phyloP scores from a whole-genome alignment of 2,113 vertebrate species.

The Cyanoramphus novaezelandiae region DNA sequence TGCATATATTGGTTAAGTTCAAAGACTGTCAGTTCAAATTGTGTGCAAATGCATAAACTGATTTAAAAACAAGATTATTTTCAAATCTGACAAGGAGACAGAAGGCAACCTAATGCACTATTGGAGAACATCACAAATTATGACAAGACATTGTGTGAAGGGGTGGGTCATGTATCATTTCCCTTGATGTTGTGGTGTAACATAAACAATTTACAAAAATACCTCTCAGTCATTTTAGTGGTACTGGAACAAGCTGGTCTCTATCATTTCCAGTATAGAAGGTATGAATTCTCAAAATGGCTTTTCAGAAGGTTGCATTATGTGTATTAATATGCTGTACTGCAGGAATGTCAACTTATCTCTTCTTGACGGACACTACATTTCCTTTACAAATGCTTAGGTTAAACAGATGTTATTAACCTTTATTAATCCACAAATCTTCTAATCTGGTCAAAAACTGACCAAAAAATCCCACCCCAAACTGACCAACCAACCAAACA shows the following conservation, averaged over 20 bases:
- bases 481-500: background rate
- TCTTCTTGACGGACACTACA: accelerated
- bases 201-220: background rate
- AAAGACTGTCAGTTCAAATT: background rate
- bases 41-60: background rate
- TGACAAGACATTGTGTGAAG: background rate
- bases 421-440: background rate
- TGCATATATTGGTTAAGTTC: background rate
- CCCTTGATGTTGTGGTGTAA: background rate
- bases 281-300: background rate
- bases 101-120: background rate
- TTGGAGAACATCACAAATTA: background rate
- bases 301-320: background rate
- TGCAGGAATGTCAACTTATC: background rate
- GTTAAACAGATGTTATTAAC: background rate
- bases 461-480: background rate
- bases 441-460: background rate
- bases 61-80: background rate
- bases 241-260: background rate
- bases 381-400: background rate
- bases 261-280: background rate
- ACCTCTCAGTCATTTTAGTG: background rate
- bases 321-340: background rate
- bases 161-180: background rate
- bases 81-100: background rate